Evolutionary conservation across 2,888 invertebrate genomes (phyloP).

Genomic region (Congeria kusceri): DNA sequence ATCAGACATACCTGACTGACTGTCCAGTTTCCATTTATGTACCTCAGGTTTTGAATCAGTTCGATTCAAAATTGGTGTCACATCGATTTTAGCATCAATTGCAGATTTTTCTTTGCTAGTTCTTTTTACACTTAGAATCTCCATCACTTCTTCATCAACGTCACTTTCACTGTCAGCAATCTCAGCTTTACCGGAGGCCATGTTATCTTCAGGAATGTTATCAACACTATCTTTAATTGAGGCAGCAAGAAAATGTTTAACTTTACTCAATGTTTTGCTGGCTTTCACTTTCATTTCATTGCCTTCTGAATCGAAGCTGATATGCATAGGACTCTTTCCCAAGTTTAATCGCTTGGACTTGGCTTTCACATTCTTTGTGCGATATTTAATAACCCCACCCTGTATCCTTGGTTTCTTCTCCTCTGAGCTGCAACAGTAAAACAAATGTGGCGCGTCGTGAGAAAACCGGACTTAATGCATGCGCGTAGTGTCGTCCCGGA

Average conservation of each 20-base stretch:
- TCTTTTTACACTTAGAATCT: neutral
- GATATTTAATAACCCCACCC: conserved; percentile 70
- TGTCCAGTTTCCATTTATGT: neutral
- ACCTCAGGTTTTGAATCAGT: conserved; percentile 5
- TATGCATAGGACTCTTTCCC: conserved; percentile 68
- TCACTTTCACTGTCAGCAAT: conserved; percentile 20
- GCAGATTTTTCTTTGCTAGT: neutral
- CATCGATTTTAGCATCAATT: neutral
- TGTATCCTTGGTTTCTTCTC: conserved; percentile 64
- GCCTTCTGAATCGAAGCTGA: conserved; percentile 78
- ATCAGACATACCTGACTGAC: neutral
- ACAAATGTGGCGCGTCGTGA: too few species aligned
- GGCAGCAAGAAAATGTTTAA: conserved; percentile 68
- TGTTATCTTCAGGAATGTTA: neutral
- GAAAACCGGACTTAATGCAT: too few species aligned
- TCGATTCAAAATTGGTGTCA: neutral
- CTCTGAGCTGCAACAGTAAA: conserved; percentile 31
- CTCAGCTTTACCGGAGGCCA: conserved; percentile 1
- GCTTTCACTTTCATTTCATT: conserved; percentile 54
- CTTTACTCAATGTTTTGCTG: conserved; percentile 71
- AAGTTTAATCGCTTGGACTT: conserved; percentile 66
- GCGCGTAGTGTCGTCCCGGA: too few species aligned
- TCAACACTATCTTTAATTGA: conserved; percentile 1
- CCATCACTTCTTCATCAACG: conserved; percentile 7
- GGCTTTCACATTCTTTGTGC: conserved; percentile 67